Evolutionary conservation across 2,113 vertebrate species (phyloP).

Genomic region (Struthio camelus): DNA sequence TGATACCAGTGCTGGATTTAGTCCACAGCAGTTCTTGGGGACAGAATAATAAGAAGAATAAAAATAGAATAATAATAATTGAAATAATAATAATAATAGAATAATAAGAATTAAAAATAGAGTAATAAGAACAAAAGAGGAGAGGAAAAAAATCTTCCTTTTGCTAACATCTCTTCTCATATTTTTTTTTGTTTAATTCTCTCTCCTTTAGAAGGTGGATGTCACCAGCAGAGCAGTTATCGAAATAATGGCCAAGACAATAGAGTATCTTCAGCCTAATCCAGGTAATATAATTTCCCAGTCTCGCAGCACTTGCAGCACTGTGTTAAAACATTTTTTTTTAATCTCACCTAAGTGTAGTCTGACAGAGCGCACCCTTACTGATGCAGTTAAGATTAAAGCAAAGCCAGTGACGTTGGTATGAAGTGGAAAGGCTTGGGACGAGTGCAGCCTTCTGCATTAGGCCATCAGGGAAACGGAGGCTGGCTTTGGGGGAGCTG

Average conservation of each 20-base stretch:
- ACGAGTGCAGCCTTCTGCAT: background rate
- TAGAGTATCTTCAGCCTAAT: slow-evolving; percentile 98
- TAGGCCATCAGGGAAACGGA: background rate
- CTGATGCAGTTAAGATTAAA: background rate
- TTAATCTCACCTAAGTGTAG: background rate
- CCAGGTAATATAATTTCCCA: slow-evolving; percentile 82
- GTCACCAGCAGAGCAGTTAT: slow-evolving; percentile 91
- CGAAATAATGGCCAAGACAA: slow-evolving; percentile 98
- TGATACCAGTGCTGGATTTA: background rate
- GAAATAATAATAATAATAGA: background rate
- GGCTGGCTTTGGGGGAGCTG: background rate
- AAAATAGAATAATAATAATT: background rate
- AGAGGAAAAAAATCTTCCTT: background rate
- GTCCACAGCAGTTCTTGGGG: background rate
- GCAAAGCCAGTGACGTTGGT: background rate
- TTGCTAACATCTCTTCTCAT: background rate
- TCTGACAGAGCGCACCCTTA: background rate
- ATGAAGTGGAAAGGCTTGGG: background rate
- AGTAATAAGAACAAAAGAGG: background rate
- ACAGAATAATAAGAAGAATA: background rate
- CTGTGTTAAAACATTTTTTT: background rate
- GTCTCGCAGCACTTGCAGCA: background rate
- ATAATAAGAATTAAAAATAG: background rate
- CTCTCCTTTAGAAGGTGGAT: slow-evolving; percentile 87
- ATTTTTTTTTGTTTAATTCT: slow-evolving; percentile 12